Evolutionary conservation across 2,797 vertebrate species (phyloP).

Genomic region (Sebastes glaucus): DNA sequence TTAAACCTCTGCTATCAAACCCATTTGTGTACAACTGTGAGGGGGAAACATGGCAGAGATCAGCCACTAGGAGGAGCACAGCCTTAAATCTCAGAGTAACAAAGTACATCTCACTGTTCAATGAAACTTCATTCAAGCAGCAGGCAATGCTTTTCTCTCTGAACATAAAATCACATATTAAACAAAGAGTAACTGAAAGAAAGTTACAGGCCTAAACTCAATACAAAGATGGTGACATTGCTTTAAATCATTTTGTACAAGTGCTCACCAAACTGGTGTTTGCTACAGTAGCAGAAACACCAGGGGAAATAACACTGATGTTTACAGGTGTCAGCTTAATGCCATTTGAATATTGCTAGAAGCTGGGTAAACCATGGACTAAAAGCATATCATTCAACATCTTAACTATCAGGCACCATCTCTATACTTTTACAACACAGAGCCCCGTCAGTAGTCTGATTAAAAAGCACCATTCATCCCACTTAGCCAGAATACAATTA

Average conservation of each 20-base stretch:
- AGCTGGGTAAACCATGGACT: conserved; percentile 48
- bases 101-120: conserved; percentile 42
- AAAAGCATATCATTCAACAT: conserved; percentile 73
- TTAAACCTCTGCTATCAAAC: conserved; percentile 67
- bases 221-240: conserved; percentile 8
- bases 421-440: conserved; percentile 74
- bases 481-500: conserved; percentile 85
- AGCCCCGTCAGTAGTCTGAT: conserved; percentile 77
- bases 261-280: conserved; percentile 13
- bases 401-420: conserved; percentile 73
- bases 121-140: conserved; percentile 24
- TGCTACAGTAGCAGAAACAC: conserved; percentile 8
- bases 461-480: conserved; percentile 84
- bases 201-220: not conserved
- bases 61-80: conserved; percentile 85
- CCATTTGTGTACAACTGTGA: conserved; percentile 59
- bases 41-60: conserved; percentile 53
- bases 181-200: conserved; percentile 5
- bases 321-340: conserved; percentile 60
- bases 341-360: conserved; percentile 62
- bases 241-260: conserved; percentile 7
- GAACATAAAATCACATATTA: not conserved
- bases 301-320: conserved; percentile 30
- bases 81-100: conserved; percentile 56
- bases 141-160: not conserved